phyloP scores from a whole-genome alignment of 2,888 invertebrate genomes.

The Pseudolycoriella hygida region DNA sequence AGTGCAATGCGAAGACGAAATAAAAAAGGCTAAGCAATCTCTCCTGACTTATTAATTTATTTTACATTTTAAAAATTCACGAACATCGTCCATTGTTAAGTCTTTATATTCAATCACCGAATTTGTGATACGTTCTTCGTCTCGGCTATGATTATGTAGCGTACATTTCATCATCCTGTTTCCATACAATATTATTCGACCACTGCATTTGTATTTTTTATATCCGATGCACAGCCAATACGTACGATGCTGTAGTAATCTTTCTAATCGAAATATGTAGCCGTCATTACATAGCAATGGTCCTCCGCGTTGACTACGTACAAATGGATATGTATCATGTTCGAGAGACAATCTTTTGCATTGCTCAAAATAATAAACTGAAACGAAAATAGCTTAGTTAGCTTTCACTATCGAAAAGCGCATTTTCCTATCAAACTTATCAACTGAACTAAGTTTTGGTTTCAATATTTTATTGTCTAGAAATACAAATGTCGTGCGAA shows the following conservation, averaged over 20 bases:
- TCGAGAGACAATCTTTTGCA: background rate
- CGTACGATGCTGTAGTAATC: conserved; percentile 6
- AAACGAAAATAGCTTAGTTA: too few relatives aligned
- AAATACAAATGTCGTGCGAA: too few relatives aligned
- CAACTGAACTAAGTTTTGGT: too few relatives aligned
- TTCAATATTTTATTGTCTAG: too few relatives aligned
- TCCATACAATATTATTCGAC: conserved; percentile 7
- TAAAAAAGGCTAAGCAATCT: too few relatives aligned
- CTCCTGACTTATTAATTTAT: too few relatives aligned
- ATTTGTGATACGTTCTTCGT: conserved; percentile 3
- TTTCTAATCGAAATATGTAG: conserved; percentile 10
- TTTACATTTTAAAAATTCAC: too few relatives aligned
- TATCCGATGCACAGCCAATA: conserved; percentile 10
- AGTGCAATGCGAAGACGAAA: too few relatives aligned
- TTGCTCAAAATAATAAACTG: too few relatives aligned
- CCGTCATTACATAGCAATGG: conserved; percentile 8
- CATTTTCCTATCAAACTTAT: too few relatives aligned
- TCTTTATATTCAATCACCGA: conserved; percentile 5
- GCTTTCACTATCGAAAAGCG: too few relatives aligned
- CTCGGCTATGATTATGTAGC: conserved; percentile 7
- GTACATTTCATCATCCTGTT: conserved; percentile 8
- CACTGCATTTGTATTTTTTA: conserved; percentile 8
- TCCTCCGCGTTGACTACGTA: conserved; percentile 11
- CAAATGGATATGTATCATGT: conserved; percentile 5
- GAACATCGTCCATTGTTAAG: background rate